Base-by-base conservation (phyloP, 2,888 invertebrate genomes). In the Trissoscelio sp. region DNA sequence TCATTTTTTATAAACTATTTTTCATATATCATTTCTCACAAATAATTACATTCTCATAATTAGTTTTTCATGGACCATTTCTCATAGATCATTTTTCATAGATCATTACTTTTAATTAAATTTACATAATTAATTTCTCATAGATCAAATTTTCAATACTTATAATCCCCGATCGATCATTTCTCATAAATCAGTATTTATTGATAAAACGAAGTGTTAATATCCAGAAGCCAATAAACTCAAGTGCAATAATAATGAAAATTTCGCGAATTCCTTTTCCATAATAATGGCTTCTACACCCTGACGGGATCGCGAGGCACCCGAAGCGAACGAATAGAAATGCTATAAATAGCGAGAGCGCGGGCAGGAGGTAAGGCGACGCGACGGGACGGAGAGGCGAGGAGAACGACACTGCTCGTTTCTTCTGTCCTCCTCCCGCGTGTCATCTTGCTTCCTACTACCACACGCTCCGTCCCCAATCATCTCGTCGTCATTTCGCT, bases 171-270 rank as follows among this genome's bases (percentile, higher is more conserved):
- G n/a, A n/a, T n/a, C n/a, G n/a, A n/a, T n/a, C n/a, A n/a, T n/a
- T n/a, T 4, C 9, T 9, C 7, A 34, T 34, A 34, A 34, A 34
- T 34, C 34, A n/a, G n/a, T n/a, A n/a, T n/a, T n/a, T n/a, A n/a
- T n/a, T n/a, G n/a, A n/a, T n/a, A n/a, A n/a, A n/a, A 7, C 34
- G 9, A 34, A 86, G 87, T 89, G 89, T 89, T 90, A 89, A 91
- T 90, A 89, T 87, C 85, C 86, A 85, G 82, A 87, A 88, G 86
- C 88, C 88, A 90, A 91, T 90, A 90, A 91, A 90, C 89, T 77
- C 18, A 5, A 1, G 66, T 85, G 83, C 85, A 88, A 89, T 89
- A 91, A 90, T 91, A 90, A 89, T 90, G 89, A 85, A 89, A 86
- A 86, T 84, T 58, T 85, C 83, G 86, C 85, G 83, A 84, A 86